Percentiles rank a stretch among this genome's conserved stretches.
phyloP scores from a whole-genome alignment of 2,888 invertebrate genomes.

The Caenorhabditis sp. region DNA sequence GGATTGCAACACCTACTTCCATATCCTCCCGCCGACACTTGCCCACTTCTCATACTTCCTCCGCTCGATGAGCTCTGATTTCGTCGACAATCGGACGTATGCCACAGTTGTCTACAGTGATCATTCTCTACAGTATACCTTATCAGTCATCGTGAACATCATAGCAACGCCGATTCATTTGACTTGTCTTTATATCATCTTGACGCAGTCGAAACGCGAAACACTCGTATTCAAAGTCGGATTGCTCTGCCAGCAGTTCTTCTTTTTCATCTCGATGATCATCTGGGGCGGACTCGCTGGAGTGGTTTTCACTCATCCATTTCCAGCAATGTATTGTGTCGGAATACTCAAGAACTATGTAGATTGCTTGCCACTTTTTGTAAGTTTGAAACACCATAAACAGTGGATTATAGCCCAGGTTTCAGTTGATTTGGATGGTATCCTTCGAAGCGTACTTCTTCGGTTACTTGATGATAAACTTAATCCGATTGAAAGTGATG shows the following conservation, averaged over 20 bases:
- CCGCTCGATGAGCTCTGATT: neutral
- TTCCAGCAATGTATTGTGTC: neutral
- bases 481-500: neutral
- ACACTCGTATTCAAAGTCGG: neutral
- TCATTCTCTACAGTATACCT: neutral
- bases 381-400: neutral
- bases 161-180: neutral
- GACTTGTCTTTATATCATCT: neutral
- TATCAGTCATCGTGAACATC: neutral
- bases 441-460: neutral
- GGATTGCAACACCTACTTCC: neutral
- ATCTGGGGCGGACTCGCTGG: neutral
- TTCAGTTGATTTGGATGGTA: neutral
- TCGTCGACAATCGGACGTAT: neutral
- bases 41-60: no score
- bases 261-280: neutral
- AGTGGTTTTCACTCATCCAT: neutral
- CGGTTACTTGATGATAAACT: neutral
- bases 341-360: neutral
- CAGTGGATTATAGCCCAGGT: neutral
- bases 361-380: neutral
- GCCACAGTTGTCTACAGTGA: neutral
- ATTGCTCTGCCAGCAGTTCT: neutral
- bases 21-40: neutral
- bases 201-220: neutral